These are phyloP conservation scores for Pseudachorutes palmiensis DNA, from an alignment of 1,140 invertebrate species.

Conservation along the genomic window DNA sequence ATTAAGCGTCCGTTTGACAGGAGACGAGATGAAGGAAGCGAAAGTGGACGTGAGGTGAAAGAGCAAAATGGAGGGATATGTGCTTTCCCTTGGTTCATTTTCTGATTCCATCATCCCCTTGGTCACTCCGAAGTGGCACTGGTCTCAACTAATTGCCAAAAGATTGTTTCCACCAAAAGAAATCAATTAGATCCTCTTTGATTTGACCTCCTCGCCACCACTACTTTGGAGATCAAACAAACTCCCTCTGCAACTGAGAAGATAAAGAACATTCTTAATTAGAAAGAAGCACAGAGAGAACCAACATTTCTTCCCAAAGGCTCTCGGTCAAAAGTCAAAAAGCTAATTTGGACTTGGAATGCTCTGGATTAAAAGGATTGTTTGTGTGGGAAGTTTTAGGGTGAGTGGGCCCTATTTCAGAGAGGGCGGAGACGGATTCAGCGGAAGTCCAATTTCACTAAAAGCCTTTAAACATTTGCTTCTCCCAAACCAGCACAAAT, in stretches of 20 bases:
- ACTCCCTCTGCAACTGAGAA: background rate
- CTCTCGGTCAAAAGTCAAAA: background rate
- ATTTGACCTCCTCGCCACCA: background rate
- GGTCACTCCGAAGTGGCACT: too few species aligned
- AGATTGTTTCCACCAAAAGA: constrained; percentile 11
- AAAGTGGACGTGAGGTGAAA: constrained; percentile 10
- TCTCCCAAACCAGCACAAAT: background rate
- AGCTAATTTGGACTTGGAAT: background rate
- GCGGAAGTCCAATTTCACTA: constrained; percentile 10
- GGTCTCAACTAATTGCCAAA: constrained; percentile 5
- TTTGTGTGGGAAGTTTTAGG: too few species aligned
- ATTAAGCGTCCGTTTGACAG: constrained; percentile 12
- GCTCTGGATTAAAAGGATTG: too few species aligned
- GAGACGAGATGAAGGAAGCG: constrained; percentile 8
- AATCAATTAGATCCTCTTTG: constrained; percentile 2
- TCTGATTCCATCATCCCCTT: background rate
- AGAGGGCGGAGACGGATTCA: constrained; percentile 9
- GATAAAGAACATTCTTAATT: constrained; percentile 6
- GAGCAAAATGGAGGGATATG: background rate
- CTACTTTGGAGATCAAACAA: background rate
- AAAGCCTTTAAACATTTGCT: constrained; percentile 9
- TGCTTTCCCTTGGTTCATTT: background rate
- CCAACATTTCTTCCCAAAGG: too few species aligned
- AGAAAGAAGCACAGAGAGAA: background rate
- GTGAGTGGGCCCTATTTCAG: too few species aligned